Evolutionary conservation across 2,113 vertebrate species (phyloP).

Genomic region (Nanorana parkeri): DNA sequence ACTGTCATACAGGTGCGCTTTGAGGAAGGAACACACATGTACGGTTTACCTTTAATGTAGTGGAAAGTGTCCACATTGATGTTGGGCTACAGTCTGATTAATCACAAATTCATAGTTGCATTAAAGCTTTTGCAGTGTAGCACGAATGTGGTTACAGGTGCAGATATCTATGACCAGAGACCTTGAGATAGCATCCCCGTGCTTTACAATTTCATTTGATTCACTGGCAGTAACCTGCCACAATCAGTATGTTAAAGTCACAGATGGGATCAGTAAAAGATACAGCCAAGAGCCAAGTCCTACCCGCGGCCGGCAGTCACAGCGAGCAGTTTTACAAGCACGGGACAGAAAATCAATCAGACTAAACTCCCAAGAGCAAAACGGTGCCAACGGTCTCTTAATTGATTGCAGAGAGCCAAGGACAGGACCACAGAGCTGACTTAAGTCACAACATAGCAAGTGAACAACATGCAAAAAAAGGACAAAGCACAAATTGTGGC

Average conservation of each 20-base stretch:
- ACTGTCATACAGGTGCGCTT: too few relatives aligned
- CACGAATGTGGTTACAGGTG: too few relatives aligned
- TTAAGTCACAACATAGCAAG: too few relatives aligned
- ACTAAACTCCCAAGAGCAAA: neutral
- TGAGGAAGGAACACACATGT: too few relatives aligned
- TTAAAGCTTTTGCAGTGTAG: too few relatives aligned
- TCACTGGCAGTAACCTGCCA: neutral
- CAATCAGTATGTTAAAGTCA: neutral
- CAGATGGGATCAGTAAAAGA: slow-evolving; percentile 2
- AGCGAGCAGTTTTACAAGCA: neutral
- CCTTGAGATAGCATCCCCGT: neutral
- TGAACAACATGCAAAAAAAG: too few relatives aligned
- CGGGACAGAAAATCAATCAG: slow-evolving; percentile 7
- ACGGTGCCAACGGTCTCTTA: neutral
- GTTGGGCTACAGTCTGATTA: too few relatives aligned
- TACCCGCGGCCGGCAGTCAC: neutral
- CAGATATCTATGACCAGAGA: neutral
- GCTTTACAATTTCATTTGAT: slow-evolving; percentile 12
- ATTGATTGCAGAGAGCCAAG: neutral
- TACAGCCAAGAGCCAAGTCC: slow-evolving; percentile 1
- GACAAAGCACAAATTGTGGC: too few relatives aligned
- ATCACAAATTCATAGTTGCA: too few relatives aligned
- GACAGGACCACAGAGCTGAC: too few relatives aligned
- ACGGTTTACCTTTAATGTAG: too few relatives aligned
- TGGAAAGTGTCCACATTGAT: too few relatives aligned